Evolutionary conservation across 2,113 vertebrate genomes (phyloP), one percentile per base, ranked within the genome.

Genomic region (Sinocyclocheilus grahami): DNA sequence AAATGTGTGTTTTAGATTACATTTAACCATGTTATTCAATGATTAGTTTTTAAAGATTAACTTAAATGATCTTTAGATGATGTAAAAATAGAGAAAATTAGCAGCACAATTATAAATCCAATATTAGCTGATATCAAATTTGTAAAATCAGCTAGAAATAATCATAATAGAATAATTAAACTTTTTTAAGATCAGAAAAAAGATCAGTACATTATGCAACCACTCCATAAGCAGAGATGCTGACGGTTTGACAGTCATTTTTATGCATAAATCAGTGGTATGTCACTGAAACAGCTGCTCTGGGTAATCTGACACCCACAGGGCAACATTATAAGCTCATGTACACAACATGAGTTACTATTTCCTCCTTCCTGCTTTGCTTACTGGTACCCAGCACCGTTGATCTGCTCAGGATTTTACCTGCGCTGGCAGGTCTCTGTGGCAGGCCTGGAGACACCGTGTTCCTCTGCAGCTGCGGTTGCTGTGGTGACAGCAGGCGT

Each of bases 391-490:
- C 8, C 33, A 20, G 62, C 33, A 24, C 51, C 22, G n/a, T 12
- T 55, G 30, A 83, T 33, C 11, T 37, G 39, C 42, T 67, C 16
- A 20, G 13, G 53, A 55, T 20, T 20, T 62, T 95, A 98, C 98
- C 98, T 92, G 97, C 97, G 0, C 98, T 99, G 86, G 98, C 97
- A 0, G 98, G 97, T 88, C 98, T 91, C 95, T 98, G 97, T 0
- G 97, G 97, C 91, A 99, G 94, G 88, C 97, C 97, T 0, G 97
- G 97, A 27, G 97, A 98, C 88, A 97, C 96, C 0, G 96, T 95
- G 94, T 97, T 99, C 90, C 97, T 97, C 95, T 98, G 97, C 91
- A 98, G 92, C 1, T 95, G 83, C 0, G 96, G 94, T 91, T 98
- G 97, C 94, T 97, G 97, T 0, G 98, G 97, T 0, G 97, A 98